Base-by-base conservation (phyloP, 2,888 invertebrate species). In the Helobdella robusta region DNA sequence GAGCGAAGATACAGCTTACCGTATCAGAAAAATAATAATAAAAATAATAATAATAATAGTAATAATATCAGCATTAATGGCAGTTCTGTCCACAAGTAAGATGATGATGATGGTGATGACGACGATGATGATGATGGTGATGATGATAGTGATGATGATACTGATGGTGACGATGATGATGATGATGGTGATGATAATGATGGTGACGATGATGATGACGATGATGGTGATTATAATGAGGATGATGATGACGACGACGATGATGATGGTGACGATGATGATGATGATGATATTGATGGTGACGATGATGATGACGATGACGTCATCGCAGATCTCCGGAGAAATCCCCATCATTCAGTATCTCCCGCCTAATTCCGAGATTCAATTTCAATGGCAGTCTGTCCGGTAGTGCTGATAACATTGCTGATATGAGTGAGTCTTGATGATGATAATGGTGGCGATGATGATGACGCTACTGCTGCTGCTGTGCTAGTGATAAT, bases 401-500 rank as follows among this genome's bases (percentile, higher is more conserved):
- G 6, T 20, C 8, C 23, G 23, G 20, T 11, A 50, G 20, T 11
- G 23, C 20, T 50, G 23, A 6, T 11, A 50, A n/a, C 40, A 44
- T 23, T 25, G 48, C n/a, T 46, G 62, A 46, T 62, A 15, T 23
- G 48, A 5, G 25, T 30, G n/a, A 44, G 44, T 46, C 46, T 32
- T 61, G 61, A 61, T 48, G 61, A 61, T 46, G 58, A 58, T 58
- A 32, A 61, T 48, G 61, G 48, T 28, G 28, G 48, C n/a, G 61
- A 61, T 46, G 35, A 36, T 61, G 61, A 1, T 58, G 40, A n/a
- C n/a, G n/a, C n/a, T n/a, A n/a, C n/a, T n/a, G n/a, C n/a, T n/a
- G n/a, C n/a, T n/a, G n/a, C n/a, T n/a, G n/a, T n/a, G n/a, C n/a
- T n/a, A n/a, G n/a, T n/a, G n/a, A n/a, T n/a, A n/a, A n/a, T n/a